Percentiles rank a stretch among this genome's conserved stretches.
Conservation (phyloP, 2,888 invertebrate genomes). For the Neoitamus cyanurus region DNA sequence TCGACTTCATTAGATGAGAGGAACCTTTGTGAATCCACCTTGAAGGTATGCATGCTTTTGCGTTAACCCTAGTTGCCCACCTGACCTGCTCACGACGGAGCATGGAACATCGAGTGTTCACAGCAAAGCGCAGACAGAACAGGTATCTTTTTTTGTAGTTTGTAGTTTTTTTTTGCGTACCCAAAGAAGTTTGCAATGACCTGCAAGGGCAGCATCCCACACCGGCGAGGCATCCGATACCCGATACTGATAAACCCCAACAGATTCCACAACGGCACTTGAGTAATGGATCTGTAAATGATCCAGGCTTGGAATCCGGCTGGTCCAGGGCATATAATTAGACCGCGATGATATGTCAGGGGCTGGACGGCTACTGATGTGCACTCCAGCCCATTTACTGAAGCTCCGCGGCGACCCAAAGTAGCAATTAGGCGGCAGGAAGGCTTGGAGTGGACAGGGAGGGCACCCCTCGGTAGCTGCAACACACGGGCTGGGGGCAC, state of each 20-base stretch:
- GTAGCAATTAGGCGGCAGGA: slow-evolving; percentile 20
- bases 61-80: background rate
- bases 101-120: background rate
- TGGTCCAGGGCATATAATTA: slow-evolving; percentile 6
- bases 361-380: background rate
- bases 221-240: slow-evolving; percentile 13
- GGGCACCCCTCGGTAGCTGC: background rate
- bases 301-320: background rate
- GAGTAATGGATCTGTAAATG: slow-evolving; percentile 25
- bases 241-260: slow-evolving; percentile 7
- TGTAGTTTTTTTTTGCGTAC: background rate
- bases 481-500: background rate
- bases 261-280: slow-evolving; percentile 4
- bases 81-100: background rate
- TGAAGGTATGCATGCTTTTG: background rate
- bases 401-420: background rate
- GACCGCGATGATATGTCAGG: background rate
- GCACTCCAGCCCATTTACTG: background rate
- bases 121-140: slow-evolving; percentile 18
- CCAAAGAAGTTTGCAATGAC: background rate
- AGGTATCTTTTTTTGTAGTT: background rate
- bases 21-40: background rate
- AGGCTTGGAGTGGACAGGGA: background rate
- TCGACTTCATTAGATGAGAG: background rate
- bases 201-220: background rate